Conservation (phyloP, 2,797 vertebrate genomes). For the Eulemur mongoz region DNA sequence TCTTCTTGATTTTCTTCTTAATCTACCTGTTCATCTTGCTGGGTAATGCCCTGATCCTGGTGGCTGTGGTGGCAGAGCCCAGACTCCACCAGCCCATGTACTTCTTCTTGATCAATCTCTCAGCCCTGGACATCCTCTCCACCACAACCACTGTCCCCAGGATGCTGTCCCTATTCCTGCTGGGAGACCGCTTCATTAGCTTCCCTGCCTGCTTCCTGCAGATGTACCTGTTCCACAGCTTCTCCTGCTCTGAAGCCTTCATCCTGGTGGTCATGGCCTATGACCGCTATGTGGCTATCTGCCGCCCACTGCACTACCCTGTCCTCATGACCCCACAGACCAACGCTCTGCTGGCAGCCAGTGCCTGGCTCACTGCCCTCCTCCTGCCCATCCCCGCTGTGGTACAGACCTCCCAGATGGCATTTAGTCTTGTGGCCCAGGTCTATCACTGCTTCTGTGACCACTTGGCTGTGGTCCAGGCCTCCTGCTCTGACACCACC, state of each 20-base stretch:
- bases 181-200: neutral
- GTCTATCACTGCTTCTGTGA: conserved; percentile 73
- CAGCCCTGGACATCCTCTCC: neutral
- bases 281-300: conserved; percentile 71
- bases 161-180: neutral
- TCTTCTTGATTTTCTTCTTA: conserved; percentile 28
- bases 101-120: neutral
- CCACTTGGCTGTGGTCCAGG: conserved; percentile 38
- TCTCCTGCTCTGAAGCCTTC: neutral
- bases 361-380: conserved; percentile 57
- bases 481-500: conserved; percentile 62
- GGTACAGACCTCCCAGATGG: conserved; percentile 58
- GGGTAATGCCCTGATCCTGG: neutral
- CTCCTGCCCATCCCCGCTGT: conserved; percentile 53
- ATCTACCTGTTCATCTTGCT: neutral
- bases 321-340: conserved; percentile 67
- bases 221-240: neutral
- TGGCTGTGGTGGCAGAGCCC: neutral
- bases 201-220: neutral
- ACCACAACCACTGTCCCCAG: neutral
- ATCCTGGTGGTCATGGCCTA: conserved; percentile 69
- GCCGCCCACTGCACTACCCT: conserved; percentile 62
- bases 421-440: neutral
- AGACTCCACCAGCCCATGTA: neutral
- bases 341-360: conserved; percentile 38